A percentile compares a stretch with the other conserved stretches of the same genome.
phyloP scores from a whole-genome alignment of 2,113 vertebrate species.

The Actinemys pallida region DNA sequence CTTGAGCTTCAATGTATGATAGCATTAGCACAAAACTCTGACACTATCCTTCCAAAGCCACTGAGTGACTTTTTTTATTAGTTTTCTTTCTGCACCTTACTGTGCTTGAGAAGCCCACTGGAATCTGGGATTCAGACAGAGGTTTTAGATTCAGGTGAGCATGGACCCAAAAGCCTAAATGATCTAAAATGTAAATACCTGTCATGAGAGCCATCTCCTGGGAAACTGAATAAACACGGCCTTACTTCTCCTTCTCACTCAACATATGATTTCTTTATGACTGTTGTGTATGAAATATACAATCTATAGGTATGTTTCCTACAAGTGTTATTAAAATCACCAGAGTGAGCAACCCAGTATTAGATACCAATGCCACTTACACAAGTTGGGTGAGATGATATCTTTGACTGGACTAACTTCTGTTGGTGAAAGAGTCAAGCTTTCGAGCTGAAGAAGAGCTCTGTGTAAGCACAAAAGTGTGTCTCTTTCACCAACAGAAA shows the following conservation, averaged over 20 bases:
- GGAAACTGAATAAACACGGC: not conserved
- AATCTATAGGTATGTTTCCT: not conserved
- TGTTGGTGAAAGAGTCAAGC: too few relatives aligned
- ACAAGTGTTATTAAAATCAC: not conserved
- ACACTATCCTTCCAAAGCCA: slow-evolving; percentile 22
- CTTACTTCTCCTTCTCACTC: not conserved
- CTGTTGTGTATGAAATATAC: not conserved
- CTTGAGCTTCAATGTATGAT: not conserved
- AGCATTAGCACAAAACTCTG: not conserved
- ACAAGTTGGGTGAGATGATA: not conserved
- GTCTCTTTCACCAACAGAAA: too few relatives aligned
- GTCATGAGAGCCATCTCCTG: not conserved
- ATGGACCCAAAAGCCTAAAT: fast-evolving
- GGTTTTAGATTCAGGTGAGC: not conserved
- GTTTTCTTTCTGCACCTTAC: not conserved
- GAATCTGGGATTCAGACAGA: not conserved
- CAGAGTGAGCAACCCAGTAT: fast-evolving
- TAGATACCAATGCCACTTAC: not conserved
- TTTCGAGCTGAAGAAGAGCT: too few relatives aligned
- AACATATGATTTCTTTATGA: not conserved
- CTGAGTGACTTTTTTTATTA: not conserved
- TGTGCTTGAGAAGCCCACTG: not conserved
- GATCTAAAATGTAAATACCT: not conserved
- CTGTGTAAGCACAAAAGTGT: too few relatives aligned
- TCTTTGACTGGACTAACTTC: too few relatives aligned